Evolutionary conservation across 2,797 vertebrate genomes (phyloP), one percentile per base, ranked within the genome.

Genomic region (Coreius guichenoti): DNA sequence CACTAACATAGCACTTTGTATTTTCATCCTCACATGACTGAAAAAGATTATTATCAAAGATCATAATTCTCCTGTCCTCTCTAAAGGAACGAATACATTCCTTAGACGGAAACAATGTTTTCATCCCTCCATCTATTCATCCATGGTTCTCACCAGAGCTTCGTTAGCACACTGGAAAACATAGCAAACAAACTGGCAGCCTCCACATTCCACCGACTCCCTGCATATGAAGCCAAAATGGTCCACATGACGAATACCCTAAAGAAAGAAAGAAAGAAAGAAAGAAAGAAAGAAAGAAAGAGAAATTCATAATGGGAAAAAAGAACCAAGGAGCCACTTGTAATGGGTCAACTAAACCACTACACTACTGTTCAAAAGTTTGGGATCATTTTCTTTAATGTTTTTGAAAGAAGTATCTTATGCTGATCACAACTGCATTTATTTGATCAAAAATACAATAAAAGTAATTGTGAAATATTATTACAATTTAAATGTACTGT

Each of bases 211-310:
- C 23, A 96, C 96, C 0, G 95, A 95, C 90, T 99, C 98, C 88
- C 98, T 97, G 94, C 98, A 99, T 93, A 99, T 99, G 91, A 99
- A 99, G 74, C 98, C 98, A 82, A 99, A 99, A 92, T 99, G 98
- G 95, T 99, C 98, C 92, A 98, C 98, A 0, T 99, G 97, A 86
- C 94, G 95, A 91, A 99, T 98, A 87, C 98, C 98, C 98, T 99
- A 88, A 3, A 75, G 19, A 84, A 47, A 78, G 2, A 82, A 6
- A 80, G 1, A 83, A n/a, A n/a, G n/a, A n/a, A n/a, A n/a, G n/a
- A n/a, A n/a, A n/a, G n/a, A n/a, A n/a, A n/a, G n/a, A 88, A 3
- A 75, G 19, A 84, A 47, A 78, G 2, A 82, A 6, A 80, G 1
- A 83, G 3, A n/a, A 16, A 77, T 13, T 43, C 8, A 68, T n/a